Conservation (phyloP, 2,888 invertebrate genomes). For the Trissolcus brochymenae region DNA sequence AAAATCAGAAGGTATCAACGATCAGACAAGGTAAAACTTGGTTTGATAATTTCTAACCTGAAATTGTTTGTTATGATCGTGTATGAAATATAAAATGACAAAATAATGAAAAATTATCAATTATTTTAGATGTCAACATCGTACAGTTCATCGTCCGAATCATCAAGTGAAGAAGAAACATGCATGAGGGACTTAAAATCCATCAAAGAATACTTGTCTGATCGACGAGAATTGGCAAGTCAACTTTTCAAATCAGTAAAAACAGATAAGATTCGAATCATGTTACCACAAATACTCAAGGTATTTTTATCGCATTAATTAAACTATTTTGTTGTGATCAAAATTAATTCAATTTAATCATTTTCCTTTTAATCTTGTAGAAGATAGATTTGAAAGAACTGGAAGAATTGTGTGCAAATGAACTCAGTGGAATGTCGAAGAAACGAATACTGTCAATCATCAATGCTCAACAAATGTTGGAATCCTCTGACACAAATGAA, state of each 20-base stretch:
- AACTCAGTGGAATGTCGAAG: constrained; percentile 74
- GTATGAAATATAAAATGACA: too few species aligned
- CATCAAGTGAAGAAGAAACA: constrained; percentile 70
- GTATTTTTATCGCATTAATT: constrained; percentile 57
- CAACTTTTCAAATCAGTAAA: constrained; percentile 74
- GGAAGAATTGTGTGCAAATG: constrained; percentile 72
- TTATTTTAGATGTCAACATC: constrained; percentile 39
- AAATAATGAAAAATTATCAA: not conserved
- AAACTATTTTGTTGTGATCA: not conserved
- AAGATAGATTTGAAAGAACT: constrained; percentile 70
- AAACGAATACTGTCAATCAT: constrained; percentile 69
- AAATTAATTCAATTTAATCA: not conserved
- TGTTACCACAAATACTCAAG: constrained; percentile 73
- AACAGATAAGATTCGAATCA: constrained; percentile 72
- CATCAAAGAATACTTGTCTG: constrained; percentile 71
- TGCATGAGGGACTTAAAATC: constrained; percentile 70
- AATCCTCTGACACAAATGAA: constrained; percentile 74
- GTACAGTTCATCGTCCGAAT: constrained; percentile 65
- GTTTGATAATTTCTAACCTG: constrained; percentile 9
- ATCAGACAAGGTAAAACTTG: constrained; percentile 14
- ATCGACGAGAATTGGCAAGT: constrained; percentile 69
- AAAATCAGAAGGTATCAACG: constrained; percentile 15
- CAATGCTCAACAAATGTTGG: constrained; percentile 70
- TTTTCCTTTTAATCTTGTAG: constrained; percentile 57
- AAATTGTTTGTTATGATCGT: too few species aligned